These are phyloP conservation scores for Lepus townsendii DNA, from an alignment of 2,797 vertebrate genomes.

Conservation along the genomic window DNA sequence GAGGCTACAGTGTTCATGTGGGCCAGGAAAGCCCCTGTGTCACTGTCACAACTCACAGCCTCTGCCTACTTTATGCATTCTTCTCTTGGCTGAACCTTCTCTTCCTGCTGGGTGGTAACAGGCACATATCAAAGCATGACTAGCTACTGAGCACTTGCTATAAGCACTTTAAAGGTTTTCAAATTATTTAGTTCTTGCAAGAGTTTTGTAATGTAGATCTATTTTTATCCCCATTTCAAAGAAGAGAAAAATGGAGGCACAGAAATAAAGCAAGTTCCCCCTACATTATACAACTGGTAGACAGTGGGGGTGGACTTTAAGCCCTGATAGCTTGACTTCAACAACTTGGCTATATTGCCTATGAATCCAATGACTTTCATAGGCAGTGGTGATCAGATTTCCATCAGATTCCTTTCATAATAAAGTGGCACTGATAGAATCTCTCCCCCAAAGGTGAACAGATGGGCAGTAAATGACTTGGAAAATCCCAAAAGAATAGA, in stretches of 20 bases:
- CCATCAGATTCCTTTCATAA: not conserved
- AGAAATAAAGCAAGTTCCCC: not conserved
- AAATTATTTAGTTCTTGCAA: not conserved
- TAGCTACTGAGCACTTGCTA: not conserved
- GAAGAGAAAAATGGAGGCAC: conserved; percentile 16
- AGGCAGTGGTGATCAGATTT: not conserved
- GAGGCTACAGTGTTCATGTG: no score
- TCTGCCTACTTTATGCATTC: not conserved
- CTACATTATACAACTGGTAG: not conserved
- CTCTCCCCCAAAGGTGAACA: accelerated
- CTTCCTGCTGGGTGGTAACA: accelerated
- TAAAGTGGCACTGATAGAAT: not conserved
- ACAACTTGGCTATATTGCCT: accelerated
- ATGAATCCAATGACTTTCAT: not conserved
- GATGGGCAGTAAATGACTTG: not conserved
- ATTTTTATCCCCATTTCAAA: conserved; percentile 1
- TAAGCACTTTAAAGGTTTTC: not conserved
- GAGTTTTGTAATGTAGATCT: not conserved
- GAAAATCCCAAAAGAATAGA: not conserved
- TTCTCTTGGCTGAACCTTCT: not conserved
- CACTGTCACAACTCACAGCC: not conserved
- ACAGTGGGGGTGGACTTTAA: not conserved
- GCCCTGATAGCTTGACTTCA: not conserved
- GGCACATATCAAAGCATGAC: not conserved
- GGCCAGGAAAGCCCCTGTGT: not conserved